Evolutionary conservation across 2,797 vertebrate species (phyloP), one percentile per base, ranked within the genome.

Genomic region (Tinamus major): DNA sequence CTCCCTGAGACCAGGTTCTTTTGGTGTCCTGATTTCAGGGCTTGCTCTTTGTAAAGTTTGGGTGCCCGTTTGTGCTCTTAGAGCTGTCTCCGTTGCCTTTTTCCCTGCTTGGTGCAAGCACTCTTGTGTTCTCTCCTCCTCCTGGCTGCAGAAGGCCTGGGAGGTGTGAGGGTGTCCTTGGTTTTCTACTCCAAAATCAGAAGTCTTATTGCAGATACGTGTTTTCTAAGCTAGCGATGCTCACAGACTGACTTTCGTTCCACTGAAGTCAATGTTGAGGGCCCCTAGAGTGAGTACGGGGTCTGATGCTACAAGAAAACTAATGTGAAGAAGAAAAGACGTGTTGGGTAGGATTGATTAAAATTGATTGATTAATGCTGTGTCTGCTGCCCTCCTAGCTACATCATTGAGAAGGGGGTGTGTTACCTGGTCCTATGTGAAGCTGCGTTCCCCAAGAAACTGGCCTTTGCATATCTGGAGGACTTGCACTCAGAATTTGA

Each of bases 401-500:
- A 99, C 94, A 98, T 98, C 85, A 99, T 99, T 64, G 99, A 99
- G 96, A 98, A 98, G 87, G 99, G 99, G 8, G 99, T 99, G 64
- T 99, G 98, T 94, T 99, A 99, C 88, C 97, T 99, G 79, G 99
- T 99, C 90, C 97, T 99, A 51, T 99, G 99, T 95, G 99, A 99
- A 97, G 98, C 98, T 84, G 98, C 98, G n/a, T 99, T 99, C 96
- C 98, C 99, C 63, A 99, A 99, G 97, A 99, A 99, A 94, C 96
- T 99, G 93, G 99, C 99, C 59, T 99, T 99, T 92, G 99, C 99
- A 0, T 99, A 99, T 92, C 97, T 99, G 24, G 99, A 99, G 94
- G 99, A 99, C 93, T 98, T 99, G 89, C 98, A 99, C 96, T 98
- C 98, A 6, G 99, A 99, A 95, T 99, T 99, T 93, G 99, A 99